Base-by-base conservation (phyloP, 2,888 invertebrate species). In the Halocaridina rubra region DNA sequence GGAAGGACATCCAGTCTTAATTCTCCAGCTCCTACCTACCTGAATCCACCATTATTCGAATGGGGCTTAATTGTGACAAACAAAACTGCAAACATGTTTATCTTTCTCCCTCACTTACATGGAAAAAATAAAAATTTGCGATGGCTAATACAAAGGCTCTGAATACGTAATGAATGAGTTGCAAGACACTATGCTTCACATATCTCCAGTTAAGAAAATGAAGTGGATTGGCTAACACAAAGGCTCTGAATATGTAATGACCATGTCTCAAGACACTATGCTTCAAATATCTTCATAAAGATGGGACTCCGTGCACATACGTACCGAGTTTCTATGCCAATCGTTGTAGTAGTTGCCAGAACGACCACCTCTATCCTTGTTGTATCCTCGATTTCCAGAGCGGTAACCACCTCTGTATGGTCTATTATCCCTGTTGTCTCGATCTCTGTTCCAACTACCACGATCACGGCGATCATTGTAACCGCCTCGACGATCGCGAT, bases 391-490 rank as follows among this genome's bases (percentile, higher is more conserved):
- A n/a, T n/a, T 46, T 7, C 61, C 71, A 16, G 59, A 30, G 71
- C 61, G 69, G 69, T 72, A 72, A 8, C 80, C 71, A 0, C 78
- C 81, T 19, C 78, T 32, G 16, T 13, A 33, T 5, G n/a, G 24
- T 0, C 53, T 16, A 4, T 53, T 53, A 71, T 86, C 78, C 10
- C 85, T 29, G 39, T 59, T 69, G 59, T 86, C 81, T 64, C 81
- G 77, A 71, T 80, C 80, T 53, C 85, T 74, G 74, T 30, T 78
- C 85, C 87, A 85, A n/a, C 82, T 33, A 53, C 86, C 84, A 24
- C 85, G 61, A 24, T 86, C 82, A 24, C 88, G 81, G 29, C 86
- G 80, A 53, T 86, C 86, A 24, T 32, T 81, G 67, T 76, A 80
- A 27, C 80, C 80, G 32, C 76, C 75, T 72, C 79, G 84, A 7